Conservation (phyloP, 2,888 invertebrate species). For the Calephelis perditalis region DNA sequence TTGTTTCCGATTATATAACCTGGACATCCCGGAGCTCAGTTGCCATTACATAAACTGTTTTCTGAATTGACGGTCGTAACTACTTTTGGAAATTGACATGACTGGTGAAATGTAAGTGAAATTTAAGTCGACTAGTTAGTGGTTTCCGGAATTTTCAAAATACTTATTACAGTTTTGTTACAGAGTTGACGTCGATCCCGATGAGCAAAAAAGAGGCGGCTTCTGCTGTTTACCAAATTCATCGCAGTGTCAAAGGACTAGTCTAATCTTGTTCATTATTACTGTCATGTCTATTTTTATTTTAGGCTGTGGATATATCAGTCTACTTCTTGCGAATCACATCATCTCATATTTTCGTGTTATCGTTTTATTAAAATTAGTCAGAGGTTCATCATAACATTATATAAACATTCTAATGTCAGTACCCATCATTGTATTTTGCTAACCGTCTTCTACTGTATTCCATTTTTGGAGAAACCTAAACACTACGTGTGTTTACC, state of each 20-base stretch:
- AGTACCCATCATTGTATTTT: neutral
- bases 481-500: neutral
- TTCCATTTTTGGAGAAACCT: neutral
- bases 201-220: neutral
- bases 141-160: neutral
- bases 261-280: neutral
- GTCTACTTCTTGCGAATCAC: neutral
- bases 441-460: no score
- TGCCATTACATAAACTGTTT: neutral
- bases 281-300: neutral
- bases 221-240: neutral
- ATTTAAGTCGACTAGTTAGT: neutral
- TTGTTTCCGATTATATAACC: neutral
- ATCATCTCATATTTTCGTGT: neutral
- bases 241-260: neutral
- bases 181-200: neutral
- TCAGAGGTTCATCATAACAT: neutral
- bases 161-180: neutral
- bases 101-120: neutral
- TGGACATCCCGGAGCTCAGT: neutral
- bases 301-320: neutral
- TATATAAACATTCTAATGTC: neutral
- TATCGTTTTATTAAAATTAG: neutral
- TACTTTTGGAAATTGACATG: neutral
- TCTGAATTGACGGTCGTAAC: neutral